A percentile compares a stretch with the other conserved stretches of the same genome.
These are phyloP conservation scores for Meandrusa payeni DNA, from an alignment of 2,888 invertebrate genomes.

Conservation along the genomic window DNA sequence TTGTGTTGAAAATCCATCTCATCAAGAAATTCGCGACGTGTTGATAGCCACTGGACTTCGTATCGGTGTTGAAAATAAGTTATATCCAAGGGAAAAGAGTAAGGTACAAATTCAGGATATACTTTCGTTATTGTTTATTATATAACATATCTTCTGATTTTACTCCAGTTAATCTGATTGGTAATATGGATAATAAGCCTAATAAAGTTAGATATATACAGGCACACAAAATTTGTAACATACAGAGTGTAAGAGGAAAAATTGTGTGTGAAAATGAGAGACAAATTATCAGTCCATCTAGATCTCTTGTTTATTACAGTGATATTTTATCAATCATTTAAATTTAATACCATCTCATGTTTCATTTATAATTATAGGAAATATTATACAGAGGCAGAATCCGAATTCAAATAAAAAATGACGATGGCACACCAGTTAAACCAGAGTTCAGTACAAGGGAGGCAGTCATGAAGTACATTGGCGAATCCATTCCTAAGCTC, in stretches of 20 bases:
- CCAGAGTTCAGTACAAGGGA: constrained; percentile 87
- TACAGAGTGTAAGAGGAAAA: too few species aligned
- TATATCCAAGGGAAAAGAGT: constrained; percentile 94
- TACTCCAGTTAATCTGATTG: too few species aligned
- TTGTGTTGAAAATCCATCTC: constrained; percentile 97
- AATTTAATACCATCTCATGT: background rate
- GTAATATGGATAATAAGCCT: too few species aligned
- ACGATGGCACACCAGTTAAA: constrained; percentile 89
- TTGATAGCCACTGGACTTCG: constrained; percentile 90
- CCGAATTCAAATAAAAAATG: constrained; percentile 94
- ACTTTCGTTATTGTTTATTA: too few species aligned
- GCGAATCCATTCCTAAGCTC: constrained; percentile 93
- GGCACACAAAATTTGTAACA: too few species aligned
- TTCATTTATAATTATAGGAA: constrained; percentile 77
- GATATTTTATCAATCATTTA: background rate
- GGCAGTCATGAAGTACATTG: constrained; percentile 88
- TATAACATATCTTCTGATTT: too few species aligned
- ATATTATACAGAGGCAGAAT: constrained; percentile 91
- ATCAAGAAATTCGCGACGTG: constrained; percentile 97
- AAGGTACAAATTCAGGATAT: constrained; percentile 82
- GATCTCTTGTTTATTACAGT: too few species aligned
- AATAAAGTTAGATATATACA: too few species aligned
- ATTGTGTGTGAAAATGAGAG: too few species aligned
- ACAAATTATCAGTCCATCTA: too few species aligned
- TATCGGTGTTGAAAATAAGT: constrained; percentile 95